These are phyloP conservation scores for Meloidogyne chitwoodi DNA, from an alignment of 1,140 invertebrate genomes.

Conservation along the genomic window DNA sequence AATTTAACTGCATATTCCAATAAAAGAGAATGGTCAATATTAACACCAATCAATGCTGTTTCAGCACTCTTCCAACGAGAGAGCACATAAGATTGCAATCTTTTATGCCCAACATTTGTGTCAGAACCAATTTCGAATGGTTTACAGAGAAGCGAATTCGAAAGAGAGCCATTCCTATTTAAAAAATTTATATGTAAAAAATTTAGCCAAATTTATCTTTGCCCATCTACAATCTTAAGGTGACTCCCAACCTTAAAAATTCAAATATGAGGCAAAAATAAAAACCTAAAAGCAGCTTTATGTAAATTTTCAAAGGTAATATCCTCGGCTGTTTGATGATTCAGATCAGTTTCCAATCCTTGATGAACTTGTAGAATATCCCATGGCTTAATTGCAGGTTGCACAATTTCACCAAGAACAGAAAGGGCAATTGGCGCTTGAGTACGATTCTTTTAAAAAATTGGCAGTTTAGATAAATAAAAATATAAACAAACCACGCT, in stretches of 20 bases:
- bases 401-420: constrained; percentile 48
- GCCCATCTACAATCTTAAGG: no score
- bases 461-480: neutral
- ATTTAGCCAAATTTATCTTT: no score
- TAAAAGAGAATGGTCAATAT: constrained; percentile 50
- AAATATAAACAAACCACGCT: constrained; percentile 42
- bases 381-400: constrained; percentile 54
- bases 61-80: constrained; percentile 45
- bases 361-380: constrained; percentile 44
- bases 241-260: neutral
- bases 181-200: neutral
- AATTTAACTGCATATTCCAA: constrained; percentile 43
- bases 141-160: constrained; percentile 45
- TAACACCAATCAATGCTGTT: constrained; percentile 51
- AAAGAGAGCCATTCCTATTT: constrained; percentile 47
- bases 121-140: constrained; percentile 23
- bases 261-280: neutral
- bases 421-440: constrained; percentile 47
- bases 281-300: constrained; percentile 50
- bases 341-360: constrained; percentile 31
- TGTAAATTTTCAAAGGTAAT: constrained; percentile 49
- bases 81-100: constrained; percentile 33
- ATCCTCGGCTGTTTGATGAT: constrained; percentile 36
- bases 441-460: constrained; percentile 37
- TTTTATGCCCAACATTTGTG: constrained; percentile 26